phyloP scores from a whole-genome alignment of 2,888 invertebrate species.

The Brenthis daphne region DNA sequence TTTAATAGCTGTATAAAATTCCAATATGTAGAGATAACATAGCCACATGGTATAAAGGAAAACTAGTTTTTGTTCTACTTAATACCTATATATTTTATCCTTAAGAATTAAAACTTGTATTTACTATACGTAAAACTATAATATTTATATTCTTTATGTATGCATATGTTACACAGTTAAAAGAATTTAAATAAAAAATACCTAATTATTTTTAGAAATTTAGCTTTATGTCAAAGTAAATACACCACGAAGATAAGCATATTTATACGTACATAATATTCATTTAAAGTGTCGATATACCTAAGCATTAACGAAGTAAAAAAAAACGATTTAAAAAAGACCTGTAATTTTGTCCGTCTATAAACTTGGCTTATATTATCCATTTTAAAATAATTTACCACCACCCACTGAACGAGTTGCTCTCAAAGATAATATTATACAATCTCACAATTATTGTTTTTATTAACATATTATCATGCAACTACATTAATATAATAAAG shows the following conservation, averaged over 20 bases:
- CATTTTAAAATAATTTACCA: constrained; percentile 5
- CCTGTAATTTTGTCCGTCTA: background rate
- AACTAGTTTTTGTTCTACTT: constrained; percentile 31
- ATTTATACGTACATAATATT: too few relatives aligned
- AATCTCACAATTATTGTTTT: constrained; percentile 23
- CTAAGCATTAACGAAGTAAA: too few relatives aligned
- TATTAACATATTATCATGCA: constrained; percentile 29
- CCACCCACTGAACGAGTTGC: background rate
- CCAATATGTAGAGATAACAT: constrained; percentile 35
- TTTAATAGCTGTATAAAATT: constrained; percentile 38
- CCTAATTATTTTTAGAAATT: too few relatives aligned
- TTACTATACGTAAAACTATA: background rate
- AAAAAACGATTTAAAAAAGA: background rate
- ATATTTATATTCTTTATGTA: background rate
- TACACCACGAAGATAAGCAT: too few relatives aligned
- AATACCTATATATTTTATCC: background rate
- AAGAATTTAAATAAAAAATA: too few relatives aligned
- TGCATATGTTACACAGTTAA: background rate
- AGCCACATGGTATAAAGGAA: constrained; percentile 32
- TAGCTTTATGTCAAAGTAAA: too few relatives aligned
- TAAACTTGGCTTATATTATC: background rate
- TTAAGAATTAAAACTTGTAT: background rate
- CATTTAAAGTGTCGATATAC: too few relatives aligned
- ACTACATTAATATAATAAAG: constrained; percentile 30
- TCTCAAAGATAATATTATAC: constrained; percentile 11